A percentile compares a stretch with the other conserved stretches of the same genome.
phyloP scores from a whole-genome alignment of 2,113 vertebrate species.

The Osmerus eperlanus region DNA sequence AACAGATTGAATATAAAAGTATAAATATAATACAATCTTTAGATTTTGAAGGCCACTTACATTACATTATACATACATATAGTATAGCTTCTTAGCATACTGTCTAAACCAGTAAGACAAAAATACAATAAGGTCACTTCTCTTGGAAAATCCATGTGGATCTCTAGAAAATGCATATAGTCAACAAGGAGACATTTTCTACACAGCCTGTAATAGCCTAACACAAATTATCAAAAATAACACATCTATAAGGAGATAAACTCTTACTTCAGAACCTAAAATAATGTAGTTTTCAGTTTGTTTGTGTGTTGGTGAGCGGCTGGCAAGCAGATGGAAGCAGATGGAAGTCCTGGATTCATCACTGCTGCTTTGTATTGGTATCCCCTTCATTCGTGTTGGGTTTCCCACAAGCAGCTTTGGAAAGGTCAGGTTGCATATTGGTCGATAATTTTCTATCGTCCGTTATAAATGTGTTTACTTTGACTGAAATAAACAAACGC shows the following conservation, averaged over 20 bases:
- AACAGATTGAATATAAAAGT: conserved; percentile 72
- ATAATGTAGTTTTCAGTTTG: neutral
- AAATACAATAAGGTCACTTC: conserved; percentile 59
- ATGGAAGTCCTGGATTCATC: neutral
- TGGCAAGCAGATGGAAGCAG: conserved; percentile 45
- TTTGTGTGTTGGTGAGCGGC: conserved; percentile 19
- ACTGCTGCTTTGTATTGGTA: conserved; percentile 56
- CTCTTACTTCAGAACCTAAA: neutral
- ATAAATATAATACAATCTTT: conserved; percentile 73
- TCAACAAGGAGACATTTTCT: conserved; percentile 40
- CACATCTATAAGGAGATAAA: neutral
- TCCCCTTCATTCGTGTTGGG: conserved; percentile 65
- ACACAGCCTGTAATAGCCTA: conserved; percentile 55
- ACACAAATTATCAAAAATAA: conserved; percentile 48
- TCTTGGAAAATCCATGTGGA: conserved; percentile 53
- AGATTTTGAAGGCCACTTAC: conserved; percentile 57
- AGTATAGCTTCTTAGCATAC: conserved; percentile 56
- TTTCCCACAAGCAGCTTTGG: conserved; percentile 36
- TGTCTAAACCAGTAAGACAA: conserved; percentile 76
- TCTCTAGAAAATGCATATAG: conserved; percentile 43
- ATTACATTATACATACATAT: conserved; percentile 68
- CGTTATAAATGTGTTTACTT: conserved; percentile 67
- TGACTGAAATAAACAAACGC: conserved; percentile 69
- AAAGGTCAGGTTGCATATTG: conserved; percentile 54
- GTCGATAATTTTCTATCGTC: conserved; percentile 53